Base-by-base conservation (phyloP, 2,797 vertebrate species). In the Onychomys arenicola region DNA sequence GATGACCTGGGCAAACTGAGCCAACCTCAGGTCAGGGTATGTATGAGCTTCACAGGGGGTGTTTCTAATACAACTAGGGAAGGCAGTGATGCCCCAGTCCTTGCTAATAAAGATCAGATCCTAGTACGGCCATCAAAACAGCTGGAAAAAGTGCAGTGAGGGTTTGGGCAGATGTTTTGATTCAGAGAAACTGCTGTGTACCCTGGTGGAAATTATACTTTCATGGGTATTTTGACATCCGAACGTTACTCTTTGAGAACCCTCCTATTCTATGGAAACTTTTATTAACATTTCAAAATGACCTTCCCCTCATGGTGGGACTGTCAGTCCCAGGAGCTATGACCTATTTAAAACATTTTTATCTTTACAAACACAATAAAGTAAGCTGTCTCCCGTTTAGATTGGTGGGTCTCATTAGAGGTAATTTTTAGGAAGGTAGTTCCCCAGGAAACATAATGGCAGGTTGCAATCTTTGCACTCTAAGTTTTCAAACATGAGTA, bases 321-420 rank as follows among this genome's bases (percentile, higher is more conserved):
- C 98, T 95, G 96, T 98, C 98, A 97, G 97, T 98, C 98, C 97
- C 98, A 88, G 96, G 98, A 98, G 98, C 96, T 97, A 90, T 94
- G 97, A 98, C 98, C 98, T 98, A 97, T 98, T 98, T 82, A 98
- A 98, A 98, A 98, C 98, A 98, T 98, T 98, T 98, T 98, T 97
- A 97, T 98, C 97, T 98, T 98, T 98, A 98, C 97, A 98, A 98
- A 98, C 96, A 98, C 98, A 98, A 98, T 98, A 98, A 98, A 98
- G 96, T 96, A 97, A 98, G 97, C 97, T 98, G 98, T 98, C 98
- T 97, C 91, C 90, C 57, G 87, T 97, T 43, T 46, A 97, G 98
- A 98, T 98, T 98, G 98, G 98, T 98, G 98, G 98, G 98, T 98
- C 98, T 98, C 97, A 98, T 98, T 98, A 98, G 98, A 98, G 97